phyloP scores from a whole-genome alignment of 2,113 vertebrate species.

The Salvelinus fontinalis region DNA sequence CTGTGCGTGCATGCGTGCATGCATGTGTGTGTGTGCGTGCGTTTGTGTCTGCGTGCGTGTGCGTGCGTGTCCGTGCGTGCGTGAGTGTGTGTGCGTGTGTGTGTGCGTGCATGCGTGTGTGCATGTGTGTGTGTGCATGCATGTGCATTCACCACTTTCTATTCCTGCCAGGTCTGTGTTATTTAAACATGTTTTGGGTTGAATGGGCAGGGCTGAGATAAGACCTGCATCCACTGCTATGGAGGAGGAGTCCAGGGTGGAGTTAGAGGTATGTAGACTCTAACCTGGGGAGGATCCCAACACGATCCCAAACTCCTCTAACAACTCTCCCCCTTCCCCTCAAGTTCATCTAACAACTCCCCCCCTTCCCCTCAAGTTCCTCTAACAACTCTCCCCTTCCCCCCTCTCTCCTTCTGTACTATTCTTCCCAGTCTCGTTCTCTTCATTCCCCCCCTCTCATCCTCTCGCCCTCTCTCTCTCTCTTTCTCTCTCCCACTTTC shows the following conservation, averaged over 20 bases:
- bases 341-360: too few relatives aligned
- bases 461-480: not conserved
- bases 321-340: not conserved
- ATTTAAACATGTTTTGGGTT: constrained; percentile 38
- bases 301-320: too few relatives aligned
- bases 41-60: not conserved
- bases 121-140: too few relatives aligned
- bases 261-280: too few relatives aligned
- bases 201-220: constrained; percentile 20
- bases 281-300: too few relatives aligned
- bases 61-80: too few relatives aligned
- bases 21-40: not conserved
- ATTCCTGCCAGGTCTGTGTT: constrained; percentile 36
- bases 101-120: too few relatives aligned
- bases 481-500: not conserved
- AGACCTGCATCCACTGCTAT: constrained; percentile 31
- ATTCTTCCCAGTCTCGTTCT: not conserved
- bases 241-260: constrained; percentile 37
- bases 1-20: constrained; percentile 2
- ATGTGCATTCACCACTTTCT: not conserved
- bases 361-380: not conserved
- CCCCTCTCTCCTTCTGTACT: constrained; percentile 2
- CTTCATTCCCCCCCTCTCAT: not conserved
- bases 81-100: too few relatives aligned
- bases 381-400: not conserved